These are phyloP conservation scores for Chrysaora quinquecirrha DNA, from an alignment of 30 jellyfish, hydroid and myxozoan species.

Conservation along the genomic window DNA sequence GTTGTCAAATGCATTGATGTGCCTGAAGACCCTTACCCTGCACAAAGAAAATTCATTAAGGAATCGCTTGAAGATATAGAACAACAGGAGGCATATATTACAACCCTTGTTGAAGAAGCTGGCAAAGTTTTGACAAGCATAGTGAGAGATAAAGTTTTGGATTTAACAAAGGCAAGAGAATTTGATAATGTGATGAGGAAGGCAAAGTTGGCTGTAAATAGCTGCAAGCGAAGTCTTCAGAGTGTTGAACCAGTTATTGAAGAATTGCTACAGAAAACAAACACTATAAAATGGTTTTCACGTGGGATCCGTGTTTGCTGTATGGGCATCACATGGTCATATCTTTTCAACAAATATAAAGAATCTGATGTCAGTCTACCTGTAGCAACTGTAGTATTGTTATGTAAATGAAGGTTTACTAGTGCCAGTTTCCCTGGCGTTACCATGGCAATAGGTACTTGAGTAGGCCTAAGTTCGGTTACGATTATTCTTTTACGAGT, in stretches of 20 bases:
- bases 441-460: too few relatives aligned
- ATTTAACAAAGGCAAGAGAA: neutral
- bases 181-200: slow-evolving; percentile 1
- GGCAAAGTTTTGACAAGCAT: neutral
- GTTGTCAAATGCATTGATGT: slow-evolving; percentile 9
- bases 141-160: neutral
- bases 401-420: too few relatives aligned
- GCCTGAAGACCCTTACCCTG: slow-evolving; percentile 29
- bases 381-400: neutral
- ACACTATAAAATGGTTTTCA: too few relatives aligned
- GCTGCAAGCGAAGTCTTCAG: neutral
- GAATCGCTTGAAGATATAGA: neutral
- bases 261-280: neutral
- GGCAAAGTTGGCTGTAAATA: neutral
- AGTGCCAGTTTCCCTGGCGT: too few relatives aligned
- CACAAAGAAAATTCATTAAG: neutral
- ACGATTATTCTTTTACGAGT: too few relatives aligned
- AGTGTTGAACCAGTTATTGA: neutral
- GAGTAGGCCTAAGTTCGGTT: too few relatives aligned
- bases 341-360: slow-evolving; percentile 1
- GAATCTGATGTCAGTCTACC: neutral
- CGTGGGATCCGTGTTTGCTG: slow-evolving; percentile 13
- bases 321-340: slow-evolving; percentile 13
- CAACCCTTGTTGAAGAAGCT: neutral
- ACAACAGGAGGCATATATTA: neutral